Evolutionary conservation across 2,113 vertebrate genomes (phyloP).

Genomic region (Boleophthalmus pectinirostris): DNA sequence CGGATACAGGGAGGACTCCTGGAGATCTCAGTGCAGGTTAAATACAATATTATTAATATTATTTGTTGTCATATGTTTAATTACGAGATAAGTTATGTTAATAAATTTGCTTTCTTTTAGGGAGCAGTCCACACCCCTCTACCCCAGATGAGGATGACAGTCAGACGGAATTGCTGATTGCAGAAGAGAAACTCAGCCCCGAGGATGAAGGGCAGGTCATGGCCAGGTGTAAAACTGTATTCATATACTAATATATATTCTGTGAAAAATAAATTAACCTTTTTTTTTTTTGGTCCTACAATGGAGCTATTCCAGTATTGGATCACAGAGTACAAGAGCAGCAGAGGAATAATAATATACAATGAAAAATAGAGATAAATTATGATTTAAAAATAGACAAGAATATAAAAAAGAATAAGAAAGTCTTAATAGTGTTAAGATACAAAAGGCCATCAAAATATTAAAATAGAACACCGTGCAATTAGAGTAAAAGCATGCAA

Average conservation of each 20-base stretch:
- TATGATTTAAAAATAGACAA: too few relatives aligned
- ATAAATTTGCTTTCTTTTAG: conserved; percentile 61
- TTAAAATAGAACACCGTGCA: too few relatives aligned
- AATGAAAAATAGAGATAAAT: too few relatives aligned
- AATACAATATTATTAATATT: background rate
- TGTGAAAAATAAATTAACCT: too few relatives aligned
- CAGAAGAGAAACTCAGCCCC: conserved; percentile 96
- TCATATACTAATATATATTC: background rate
- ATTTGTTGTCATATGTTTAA: background rate
- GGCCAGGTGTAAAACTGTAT: conserved; percentile 82
- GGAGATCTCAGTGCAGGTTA: conserved; percentile 94
- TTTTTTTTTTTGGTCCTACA: too few relatives aligned
- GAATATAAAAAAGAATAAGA: too few relatives aligned
- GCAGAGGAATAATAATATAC: too few relatives aligned
- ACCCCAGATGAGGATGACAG: conserved; percentile 96
- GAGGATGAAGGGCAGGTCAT: conserved; percentile 95
- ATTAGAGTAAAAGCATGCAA: too few relatives aligned
- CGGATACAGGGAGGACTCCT: conserved; percentile 82
- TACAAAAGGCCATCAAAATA: too few relatives aligned
- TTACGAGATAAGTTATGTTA: background rate
- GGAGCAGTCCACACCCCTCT: conserved; percentile 94
- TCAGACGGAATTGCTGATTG: conserved; percentile 93
- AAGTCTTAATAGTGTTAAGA: too few relatives aligned
- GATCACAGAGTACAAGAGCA: too few relatives aligned
- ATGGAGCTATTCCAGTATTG: too few relatives aligned